Conservation (phyloP, 2,113 vertebrate genomes). For the Corythornis madagascariensis region DNA sequence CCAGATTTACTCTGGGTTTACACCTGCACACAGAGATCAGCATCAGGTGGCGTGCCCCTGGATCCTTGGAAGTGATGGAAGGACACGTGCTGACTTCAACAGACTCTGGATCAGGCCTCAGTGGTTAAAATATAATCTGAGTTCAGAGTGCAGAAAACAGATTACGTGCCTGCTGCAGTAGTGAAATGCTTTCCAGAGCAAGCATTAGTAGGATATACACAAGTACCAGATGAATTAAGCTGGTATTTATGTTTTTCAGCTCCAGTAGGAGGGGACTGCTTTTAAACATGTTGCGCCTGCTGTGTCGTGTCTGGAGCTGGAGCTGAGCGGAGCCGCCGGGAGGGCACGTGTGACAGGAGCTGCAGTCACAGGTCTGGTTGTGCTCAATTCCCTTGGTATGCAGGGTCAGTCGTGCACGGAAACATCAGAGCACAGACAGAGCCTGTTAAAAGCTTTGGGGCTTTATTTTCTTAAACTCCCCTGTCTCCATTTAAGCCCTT, state of each 20-base stretch:
- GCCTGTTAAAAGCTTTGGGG: neutral
- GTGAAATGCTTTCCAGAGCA: conserved; percentile 29
- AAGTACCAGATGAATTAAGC: conserved; percentile 41
- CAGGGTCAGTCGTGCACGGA: neutral
- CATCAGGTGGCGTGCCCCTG: neutral
- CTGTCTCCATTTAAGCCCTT: neutral
- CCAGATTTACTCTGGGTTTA: neutral
- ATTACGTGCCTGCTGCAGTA: conserved; percentile 38
- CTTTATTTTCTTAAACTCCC: neutral
- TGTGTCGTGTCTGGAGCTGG: conserved; percentile 15
- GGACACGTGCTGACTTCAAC: fast-evolving
- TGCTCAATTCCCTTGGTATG: neutral
- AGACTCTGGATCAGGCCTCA: neutral
- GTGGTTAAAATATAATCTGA: conserved; percentile 48
- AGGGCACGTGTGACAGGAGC: conserved; percentile 7
- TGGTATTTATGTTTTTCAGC: conserved; percentile 38
- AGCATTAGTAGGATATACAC: conserved; percentile 29
- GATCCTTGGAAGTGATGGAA: neutral
- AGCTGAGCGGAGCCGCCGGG: neutral
- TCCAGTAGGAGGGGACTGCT: conserved; percentile 24
- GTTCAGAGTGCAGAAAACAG: conserved; percentile 53
- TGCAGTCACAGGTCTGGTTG: conserved; percentile 23
- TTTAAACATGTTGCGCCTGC: neutral
- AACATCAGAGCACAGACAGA: conserved; percentile 4
- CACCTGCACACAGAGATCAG: neutral